Conservation (phyloP, 2,888 invertebrate genomes). For the Acanthococcus lagerstroemiae region DNA sequence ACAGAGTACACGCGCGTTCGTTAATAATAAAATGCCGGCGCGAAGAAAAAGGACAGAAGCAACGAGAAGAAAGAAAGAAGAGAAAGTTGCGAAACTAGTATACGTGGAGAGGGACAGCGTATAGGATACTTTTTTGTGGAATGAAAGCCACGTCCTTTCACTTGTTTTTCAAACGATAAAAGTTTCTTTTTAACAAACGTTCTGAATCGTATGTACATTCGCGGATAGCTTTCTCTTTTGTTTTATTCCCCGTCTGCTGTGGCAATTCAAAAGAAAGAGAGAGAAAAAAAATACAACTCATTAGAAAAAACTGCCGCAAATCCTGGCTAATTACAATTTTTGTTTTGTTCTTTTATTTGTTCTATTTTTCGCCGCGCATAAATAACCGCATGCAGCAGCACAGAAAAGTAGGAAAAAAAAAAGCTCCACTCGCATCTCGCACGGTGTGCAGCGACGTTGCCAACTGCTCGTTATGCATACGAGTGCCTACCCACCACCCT, state of each 20-base stretch:
- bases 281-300: constrained; percentile 18
- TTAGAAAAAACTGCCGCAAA: constrained; percentile 26
- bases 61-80: constrained; percentile 1
- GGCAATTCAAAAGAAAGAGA: constrained; percentile 10
- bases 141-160: constrained; percentile 21
- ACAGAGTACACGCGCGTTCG: background rate
- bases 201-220: constrained; percentile 22
- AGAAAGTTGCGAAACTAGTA: constrained; percentile 10
- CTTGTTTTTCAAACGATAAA: constrained; percentile 25
- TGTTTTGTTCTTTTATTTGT: constrained; percentile 26
- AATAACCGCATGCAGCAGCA: too few relatives aligned
- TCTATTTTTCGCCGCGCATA: constrained; percentile 17
- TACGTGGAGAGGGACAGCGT: background rate
- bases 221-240: constrained; percentile 25
- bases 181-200: constrained; percentile 26
- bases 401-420: too few relatives aligned
- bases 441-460: too few relatives aligned
- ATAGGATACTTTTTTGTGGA: constrained; percentile 5
- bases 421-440: too few relatives aligned
- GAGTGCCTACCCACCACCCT: too few relatives aligned
- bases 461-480: too few relatives aligned
- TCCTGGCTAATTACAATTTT: constrained; percentile 27
- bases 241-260: constrained; percentile 22
- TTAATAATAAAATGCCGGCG: background rate
- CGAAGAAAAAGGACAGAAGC: constrained; percentile 10